These are phyloP conservation scores for Eristalis intricaria DNA, from an alignment of 2,888 invertebrate species.

Conservation along the genomic window DNA sequence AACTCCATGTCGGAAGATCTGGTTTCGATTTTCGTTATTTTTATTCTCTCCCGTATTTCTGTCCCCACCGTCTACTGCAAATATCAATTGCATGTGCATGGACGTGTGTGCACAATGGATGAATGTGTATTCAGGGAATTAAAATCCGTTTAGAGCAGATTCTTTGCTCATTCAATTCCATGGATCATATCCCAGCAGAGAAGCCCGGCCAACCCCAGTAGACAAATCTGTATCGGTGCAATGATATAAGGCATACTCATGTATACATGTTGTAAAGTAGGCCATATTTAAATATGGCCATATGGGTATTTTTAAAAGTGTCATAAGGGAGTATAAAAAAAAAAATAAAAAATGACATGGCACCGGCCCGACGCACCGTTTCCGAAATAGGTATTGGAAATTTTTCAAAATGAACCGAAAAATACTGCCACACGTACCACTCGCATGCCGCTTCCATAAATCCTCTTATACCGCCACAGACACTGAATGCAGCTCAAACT, in stretches of 20 bases:
- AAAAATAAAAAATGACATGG: no score
- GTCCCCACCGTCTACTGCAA: conserved; percentile 32
- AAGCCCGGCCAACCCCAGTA: conserved; percentile 1
- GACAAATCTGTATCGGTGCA: conserved; percentile 35
- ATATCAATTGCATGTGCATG: conserved; percentile 67
- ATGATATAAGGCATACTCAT: conserved; percentile 24
- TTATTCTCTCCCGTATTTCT: conserved; percentile 17
- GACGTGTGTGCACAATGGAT: conserved; percentile 45
- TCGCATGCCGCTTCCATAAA: no score
- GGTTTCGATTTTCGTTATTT: conserved; percentile 19
- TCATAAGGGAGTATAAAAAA: no score
- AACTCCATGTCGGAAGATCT: conserved; percentile 45
- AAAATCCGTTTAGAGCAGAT: conserved; percentile 61
- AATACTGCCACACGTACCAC: no score
- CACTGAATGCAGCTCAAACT: no score
- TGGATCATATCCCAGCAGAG: conserved; percentile 45
- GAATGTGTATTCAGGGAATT: conserved; percentile 56
- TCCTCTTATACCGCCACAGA: no score
- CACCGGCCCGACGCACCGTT: no score
- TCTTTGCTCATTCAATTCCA: conserved; percentile 66
- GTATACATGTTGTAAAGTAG: no score
- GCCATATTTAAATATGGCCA: no score
- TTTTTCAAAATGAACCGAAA: no score
- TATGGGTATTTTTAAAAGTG: no score
- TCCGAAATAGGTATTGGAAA: no score